A percentile compares a stretch with the other conserved stretches of the same genome.
Conservation (phyloP, 1,140 invertebrate species). For the Ctenoplectra terminalis region DNA sequence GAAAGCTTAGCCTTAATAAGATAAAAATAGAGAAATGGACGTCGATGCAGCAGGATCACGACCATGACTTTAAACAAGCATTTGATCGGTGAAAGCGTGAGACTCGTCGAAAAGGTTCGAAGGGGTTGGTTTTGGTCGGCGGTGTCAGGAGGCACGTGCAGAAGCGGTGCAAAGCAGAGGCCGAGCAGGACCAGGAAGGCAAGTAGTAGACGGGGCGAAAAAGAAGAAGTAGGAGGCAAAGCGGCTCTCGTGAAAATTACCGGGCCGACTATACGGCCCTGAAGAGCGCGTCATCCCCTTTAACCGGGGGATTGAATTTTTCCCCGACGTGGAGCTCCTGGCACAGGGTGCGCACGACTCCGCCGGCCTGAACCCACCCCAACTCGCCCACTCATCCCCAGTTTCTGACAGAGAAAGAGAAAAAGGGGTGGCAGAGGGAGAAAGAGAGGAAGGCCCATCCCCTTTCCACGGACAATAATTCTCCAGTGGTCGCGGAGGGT, state of each 20-base stretch:
- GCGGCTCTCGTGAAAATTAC: constrained; percentile 61
- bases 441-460: constrained; percentile 24
- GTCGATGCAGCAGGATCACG: neutral
- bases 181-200: neutral
- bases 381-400: constrained; percentile 51
- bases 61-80: neutral
- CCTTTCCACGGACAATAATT: constrained; percentile 76
- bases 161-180: neutral
- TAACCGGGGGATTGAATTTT: constrained; percentile 82
- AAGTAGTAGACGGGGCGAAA: no score
- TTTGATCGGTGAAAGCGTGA: neutral
- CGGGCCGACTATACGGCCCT: constrained; percentile 60
- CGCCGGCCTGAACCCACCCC: constrained; percentile 53
- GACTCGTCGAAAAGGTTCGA: neutral
- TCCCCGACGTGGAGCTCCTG: constrained; percentile 76
- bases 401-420: constrained; percentile 45
- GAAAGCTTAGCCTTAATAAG: no score
- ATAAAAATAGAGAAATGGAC: no score
- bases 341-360: constrained; percentile 75
- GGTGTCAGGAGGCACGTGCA: constrained; percentile 30
- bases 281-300: constrained; percentile 79
- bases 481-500: constrained; percentile 72
- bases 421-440: constrained; percentile 27
- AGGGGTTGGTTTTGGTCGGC: constrained; percentile 9
- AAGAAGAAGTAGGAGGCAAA: constrained; percentile 20